Evolutionary conservation across 2,797 vertebrate species (phyloP).

Genomic region (Kryptolebias ocellatus): DNA sequence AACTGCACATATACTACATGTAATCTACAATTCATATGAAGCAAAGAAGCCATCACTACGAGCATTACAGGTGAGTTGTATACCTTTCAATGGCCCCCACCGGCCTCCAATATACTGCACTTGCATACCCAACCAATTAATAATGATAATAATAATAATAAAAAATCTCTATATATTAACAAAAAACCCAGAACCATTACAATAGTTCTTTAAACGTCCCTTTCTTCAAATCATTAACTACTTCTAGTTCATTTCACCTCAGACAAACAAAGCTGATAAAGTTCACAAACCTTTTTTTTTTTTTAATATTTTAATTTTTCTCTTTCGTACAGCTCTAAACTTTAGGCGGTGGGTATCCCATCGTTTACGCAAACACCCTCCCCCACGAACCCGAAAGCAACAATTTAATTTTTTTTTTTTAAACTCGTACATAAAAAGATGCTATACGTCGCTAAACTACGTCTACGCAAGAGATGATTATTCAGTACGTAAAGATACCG

Average conservation of each 20-base stretch:
- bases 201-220: conserved; percentile 56
- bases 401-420: conserved; percentile 68
- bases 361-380: conserved; percentile 52
- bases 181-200: conserved; percentile 49
- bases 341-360: conserved; percentile 65
- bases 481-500: conserved; percentile 75
- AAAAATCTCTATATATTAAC: conserved; percentile 32
- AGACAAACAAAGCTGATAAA: conserved; percentile 52
- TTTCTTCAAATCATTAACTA: conserved; percentile 50
- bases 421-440: conserved; percentile 87
- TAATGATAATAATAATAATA: conserved; percentile 2
- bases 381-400: conserved; percentile 73
- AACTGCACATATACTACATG: conserved; percentile 98
- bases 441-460: conserved; percentile 84
- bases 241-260: conserved; percentile 52
- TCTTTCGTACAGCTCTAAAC: conserved; percentile 46
- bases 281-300: conserved; percentile 42
- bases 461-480: conserved; percentile 81
- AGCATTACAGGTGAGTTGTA: conserved; percentile 89
- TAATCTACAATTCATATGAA: conserved; percentile 91
- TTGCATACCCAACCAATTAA: conserved; percentile 61
- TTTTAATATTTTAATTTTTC: neutral
- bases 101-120: conserved; percentile 43
- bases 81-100: conserved; percentile 83
- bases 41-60: conserved; percentile 89